A percentile compares a stretch with the other conserved stretches of the same genome.
Evolutionary conservation across 2,113 vertebrate species (phyloP).

Genomic region (Ia io): DNA sequence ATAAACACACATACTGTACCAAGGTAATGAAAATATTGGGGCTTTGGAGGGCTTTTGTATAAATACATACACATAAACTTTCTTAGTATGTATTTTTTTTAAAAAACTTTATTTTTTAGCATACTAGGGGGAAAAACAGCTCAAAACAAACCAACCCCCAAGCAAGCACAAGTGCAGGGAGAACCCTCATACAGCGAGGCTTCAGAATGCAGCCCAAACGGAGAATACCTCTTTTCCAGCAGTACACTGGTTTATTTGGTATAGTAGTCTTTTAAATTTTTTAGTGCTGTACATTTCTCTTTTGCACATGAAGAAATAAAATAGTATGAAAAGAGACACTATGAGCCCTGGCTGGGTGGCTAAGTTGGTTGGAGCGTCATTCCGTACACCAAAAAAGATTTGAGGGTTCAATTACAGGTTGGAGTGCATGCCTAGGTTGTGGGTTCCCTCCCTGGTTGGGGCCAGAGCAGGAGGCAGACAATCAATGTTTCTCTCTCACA

Average conservation of each 20-base stretch:
- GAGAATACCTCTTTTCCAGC: background rate
- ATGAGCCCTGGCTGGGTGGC: background rate
- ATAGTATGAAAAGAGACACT: background rate
- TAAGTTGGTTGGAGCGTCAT: background rate
- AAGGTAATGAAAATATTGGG: background rate
- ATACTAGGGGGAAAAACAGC: background rate
- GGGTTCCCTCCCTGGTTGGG: background rate
- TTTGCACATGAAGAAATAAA: background rate
- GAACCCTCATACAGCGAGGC: background rate
- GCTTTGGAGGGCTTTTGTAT: rapidly evolving
- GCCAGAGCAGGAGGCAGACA: too few species aligned
- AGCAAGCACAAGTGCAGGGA: background rate
- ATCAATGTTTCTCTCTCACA: too few species aligned
- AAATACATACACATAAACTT: background rate
- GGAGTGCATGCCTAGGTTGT: too few species aligned
- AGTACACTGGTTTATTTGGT: background rate
- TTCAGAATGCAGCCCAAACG: background rate
- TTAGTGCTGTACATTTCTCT: background rate
- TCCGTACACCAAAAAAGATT: too few species aligned
- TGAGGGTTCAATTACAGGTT: background rate
- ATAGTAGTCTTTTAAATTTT: background rate
- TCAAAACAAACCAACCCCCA: background rate
- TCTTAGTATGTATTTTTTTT: background rate
- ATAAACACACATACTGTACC: background rate
- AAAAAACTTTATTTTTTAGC: background rate